A percentile compares a stretch with the other conserved stretches of the same genome.
These are phyloP conservation scores for Struthidea cinerea DNA, from an alignment of 2,113 vertebrate species.

Conservation along the genomic window DNA sequence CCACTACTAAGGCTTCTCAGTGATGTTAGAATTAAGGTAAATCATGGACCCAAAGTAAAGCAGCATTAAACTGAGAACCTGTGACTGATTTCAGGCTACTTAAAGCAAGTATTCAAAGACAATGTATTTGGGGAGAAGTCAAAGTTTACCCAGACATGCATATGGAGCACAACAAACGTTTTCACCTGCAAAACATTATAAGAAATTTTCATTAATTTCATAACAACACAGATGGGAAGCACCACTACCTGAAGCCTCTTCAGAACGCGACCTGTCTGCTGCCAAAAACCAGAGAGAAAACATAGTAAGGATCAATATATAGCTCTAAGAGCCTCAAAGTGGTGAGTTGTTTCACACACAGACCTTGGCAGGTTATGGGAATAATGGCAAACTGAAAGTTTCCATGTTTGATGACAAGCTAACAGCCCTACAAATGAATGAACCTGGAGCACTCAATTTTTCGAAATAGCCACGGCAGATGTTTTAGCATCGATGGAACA, in stretches of 20 bases:
- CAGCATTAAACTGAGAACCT: not conserved
- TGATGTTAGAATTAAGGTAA: not conserved
- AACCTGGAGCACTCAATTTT: not conserved
- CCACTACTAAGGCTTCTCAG: not conserved
- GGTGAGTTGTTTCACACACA: not conserved
- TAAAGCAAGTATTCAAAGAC: not conserved
- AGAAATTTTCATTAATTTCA: not conserved
- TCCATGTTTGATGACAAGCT: not conserved
- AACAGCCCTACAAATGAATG: not conserved
- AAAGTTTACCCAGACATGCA: not conserved
- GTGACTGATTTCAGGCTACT: not conserved
- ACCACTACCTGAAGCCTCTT: not conserved
- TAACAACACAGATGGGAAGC: not conserved
- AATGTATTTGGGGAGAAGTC: not conserved
- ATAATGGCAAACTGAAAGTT: not conserved
- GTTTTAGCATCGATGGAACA: not conserved
- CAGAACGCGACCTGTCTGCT: not conserved
- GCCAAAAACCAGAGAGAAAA: not conserved
- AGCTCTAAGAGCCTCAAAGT: not conserved
- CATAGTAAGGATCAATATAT: accelerated
- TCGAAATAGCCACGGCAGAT: not conserved
- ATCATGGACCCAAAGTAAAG: not conserved
- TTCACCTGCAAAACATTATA: not conserved
- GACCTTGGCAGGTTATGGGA: not conserved
- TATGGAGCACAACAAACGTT: not conserved